A percentile compares a stretch with the other conserved stretches of the same genome.
phyloP scores from a whole-genome alignment of 2,797 vertebrate species.

The Sebastes hubbsi region DNA sequence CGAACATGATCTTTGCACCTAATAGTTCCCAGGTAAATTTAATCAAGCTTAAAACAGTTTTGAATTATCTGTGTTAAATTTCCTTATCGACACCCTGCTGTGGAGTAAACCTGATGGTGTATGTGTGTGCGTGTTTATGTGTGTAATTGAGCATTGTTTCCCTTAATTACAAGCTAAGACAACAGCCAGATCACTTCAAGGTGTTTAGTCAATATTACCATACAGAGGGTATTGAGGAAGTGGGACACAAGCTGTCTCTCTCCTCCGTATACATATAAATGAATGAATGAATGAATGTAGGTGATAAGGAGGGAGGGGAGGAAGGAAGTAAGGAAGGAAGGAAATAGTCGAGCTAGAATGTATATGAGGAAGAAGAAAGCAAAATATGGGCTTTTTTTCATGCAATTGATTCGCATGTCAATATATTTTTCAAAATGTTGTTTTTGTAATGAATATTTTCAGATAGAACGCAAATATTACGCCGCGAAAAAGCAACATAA shows the following conservation, averaged over 20 bases:
- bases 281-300: neutral
- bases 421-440: too few relatives aligned
- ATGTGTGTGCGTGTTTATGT: constrained; percentile 14
- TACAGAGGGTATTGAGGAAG: constrained; percentile 47
- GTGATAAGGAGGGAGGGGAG: neutral
- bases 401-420: too few relatives aligned
- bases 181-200: constrained; percentile 42
- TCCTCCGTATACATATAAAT: neutral
- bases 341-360: neutral
- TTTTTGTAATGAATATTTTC: too few relatives aligned
- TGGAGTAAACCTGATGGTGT: neutral
- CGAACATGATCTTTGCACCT: constrained; percentile 1
- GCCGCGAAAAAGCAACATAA: accelerated
- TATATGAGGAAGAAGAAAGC: neutral
- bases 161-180: constrained; percentile 44
- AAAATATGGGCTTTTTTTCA: neutral
- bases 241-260: neutral
- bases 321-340: neutral
- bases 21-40: constrained; percentile 3
- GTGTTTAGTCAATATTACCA: constrained; percentile 61
- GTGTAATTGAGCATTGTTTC: constrained; percentile 40
- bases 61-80: neutral
- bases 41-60: neutral
- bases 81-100: neutral
- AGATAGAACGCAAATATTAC: accelerated